These are phyloP conservation scores for Caenorhabditis sp. DNA, from an alignment of 2,888 invertebrate species.

Conservation along the genomic window DNA sequence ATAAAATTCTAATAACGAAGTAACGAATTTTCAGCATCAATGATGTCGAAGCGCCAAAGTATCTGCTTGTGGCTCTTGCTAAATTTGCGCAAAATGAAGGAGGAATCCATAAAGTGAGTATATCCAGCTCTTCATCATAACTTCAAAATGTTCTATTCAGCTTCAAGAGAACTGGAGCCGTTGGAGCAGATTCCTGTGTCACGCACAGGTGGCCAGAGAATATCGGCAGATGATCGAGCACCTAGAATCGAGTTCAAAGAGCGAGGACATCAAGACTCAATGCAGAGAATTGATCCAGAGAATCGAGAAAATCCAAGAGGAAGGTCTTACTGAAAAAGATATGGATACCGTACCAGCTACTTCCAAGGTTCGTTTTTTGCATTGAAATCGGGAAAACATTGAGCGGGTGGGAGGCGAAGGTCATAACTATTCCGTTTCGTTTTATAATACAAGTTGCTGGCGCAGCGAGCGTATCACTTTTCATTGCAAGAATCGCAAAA, in stretches of 20 bases:
- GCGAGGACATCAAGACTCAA: slow-evolving; percentile 41
- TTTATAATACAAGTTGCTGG: neutral
- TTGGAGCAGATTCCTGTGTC: slow-evolving; percentile 56
- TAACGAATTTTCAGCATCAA: slow-evolving; percentile 45
- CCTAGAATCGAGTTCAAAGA: slow-evolving; percentile 33
- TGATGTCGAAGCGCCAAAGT: slow-evolving; percentile 58
- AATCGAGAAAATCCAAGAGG: slow-evolving; percentile 40
- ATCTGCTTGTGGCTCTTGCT: slow-evolving; percentile 58
- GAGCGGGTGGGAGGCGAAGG: neutral
- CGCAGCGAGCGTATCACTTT: neutral
- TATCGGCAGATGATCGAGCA: slow-evolving; percentile 25
- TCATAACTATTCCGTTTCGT: neutral
- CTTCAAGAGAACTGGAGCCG: slow-evolving; percentile 55
- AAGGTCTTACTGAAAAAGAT: slow-evolving; percentile 47
- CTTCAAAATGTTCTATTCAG: slow-evolving; percentile 23
- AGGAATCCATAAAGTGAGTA: slow-evolving; percentile 52
- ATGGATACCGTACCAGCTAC: slow-evolving; percentile 19
- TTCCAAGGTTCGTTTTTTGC: slow-evolving; percentile 34
- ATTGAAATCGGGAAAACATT: neutral
- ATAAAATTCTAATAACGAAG: no score
- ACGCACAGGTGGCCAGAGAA: slow-evolving; percentile 22
- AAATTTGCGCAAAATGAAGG: slow-evolving; percentile 62
- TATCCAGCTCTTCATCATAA: neutral
- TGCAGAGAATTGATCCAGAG: slow-evolving; percentile 26
- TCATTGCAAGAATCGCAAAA: neutral